Base-by-base conservation (phyloP, 2,797 vertebrate species). In the Adelosebastes latens region DNA sequence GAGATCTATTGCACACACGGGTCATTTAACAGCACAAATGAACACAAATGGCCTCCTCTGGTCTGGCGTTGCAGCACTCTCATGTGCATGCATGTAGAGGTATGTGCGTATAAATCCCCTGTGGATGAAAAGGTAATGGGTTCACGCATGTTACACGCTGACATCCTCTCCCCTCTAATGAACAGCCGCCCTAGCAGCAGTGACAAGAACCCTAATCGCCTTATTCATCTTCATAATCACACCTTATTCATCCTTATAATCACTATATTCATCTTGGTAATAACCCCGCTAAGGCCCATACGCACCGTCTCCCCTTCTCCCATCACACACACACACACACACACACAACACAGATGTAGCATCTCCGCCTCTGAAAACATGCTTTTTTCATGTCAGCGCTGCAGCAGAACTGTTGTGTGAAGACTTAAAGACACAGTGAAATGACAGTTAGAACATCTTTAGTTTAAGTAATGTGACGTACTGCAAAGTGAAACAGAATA, bases 151-250 rank as follows among this genome's bases (percentile, higher is more conserved):
- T 87, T 85, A 82, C 81, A 61, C 9, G 10, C 78, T 83, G 85
- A 92, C 83, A 84, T 87, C 82, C 75, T 86, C 79, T 80, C 39
- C 55, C 71, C 67, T 31, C 61, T 77, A 86, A 88, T 89, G 86
- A 91, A 90, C 85, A 87, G 87, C 80, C 78, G 53, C 81, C 84
- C 80, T 31, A 80, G 87, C 87, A 77, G 88, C 84, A 65, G 82
- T 81, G 90, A 92, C 92, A 89, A 84, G 82, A 88, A 77, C 80
- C 77, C 89, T 94, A 94, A 95, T 94, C 89, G 80, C 76, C 90
- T 81, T 90, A 95, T 95, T 94, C 92, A 94, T 96, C 94, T 95
- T 94, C 93, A 95, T 95, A 95, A 95, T 96, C 92, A 94, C 85
- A 85, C 84, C 89, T 89, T 93, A 94, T 94, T 94, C 93, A 94